Conservation (phyloP, 2,888 invertebrate species). For the Mythimna pallens region DNA sequence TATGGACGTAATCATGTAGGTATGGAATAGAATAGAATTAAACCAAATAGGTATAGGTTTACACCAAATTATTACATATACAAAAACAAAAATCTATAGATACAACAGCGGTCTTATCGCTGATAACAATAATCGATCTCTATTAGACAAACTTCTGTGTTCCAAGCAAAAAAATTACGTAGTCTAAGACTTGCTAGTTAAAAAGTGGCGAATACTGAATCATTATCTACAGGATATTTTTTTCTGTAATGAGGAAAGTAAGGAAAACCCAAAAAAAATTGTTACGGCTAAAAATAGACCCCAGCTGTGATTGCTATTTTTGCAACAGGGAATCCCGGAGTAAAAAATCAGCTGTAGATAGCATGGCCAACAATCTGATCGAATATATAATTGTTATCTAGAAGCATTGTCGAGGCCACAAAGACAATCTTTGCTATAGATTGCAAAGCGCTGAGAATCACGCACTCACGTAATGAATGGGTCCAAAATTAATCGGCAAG, state of each 20-base stretch:
- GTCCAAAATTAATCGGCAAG: constrained; percentile 18
- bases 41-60: too few species aligned
- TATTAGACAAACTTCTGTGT: background rate
- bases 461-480: constrained; percentile 20
- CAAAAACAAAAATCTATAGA: too few species aligned
- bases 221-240: too few species aligned
- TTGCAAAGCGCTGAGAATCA: constrained; percentile 33
- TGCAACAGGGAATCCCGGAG: background rate
- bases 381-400: background rate
- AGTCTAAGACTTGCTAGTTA: too few species aligned
- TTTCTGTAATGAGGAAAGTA: too few species aligned
- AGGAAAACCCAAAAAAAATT: background rate
- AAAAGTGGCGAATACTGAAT: too few species aligned
- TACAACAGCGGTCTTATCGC: too few species aligned
- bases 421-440: constrained; percentile 8
- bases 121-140: too few species aligned
- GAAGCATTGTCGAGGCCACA: constrained; percentile 3
- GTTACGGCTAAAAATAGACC: background rate
- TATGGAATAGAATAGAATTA: background rate
- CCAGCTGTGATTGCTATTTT: background rate
- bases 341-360: background rate
- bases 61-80: too few species aligned
- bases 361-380: background rate
- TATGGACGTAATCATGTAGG: background rate
- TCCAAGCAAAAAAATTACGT: background rate